Evolutionary conservation across 2,113 vertebrate species (phyloP), one percentile per base, ranked within the genome.

Genomic region (Patagioenas fasciata): DNA sequence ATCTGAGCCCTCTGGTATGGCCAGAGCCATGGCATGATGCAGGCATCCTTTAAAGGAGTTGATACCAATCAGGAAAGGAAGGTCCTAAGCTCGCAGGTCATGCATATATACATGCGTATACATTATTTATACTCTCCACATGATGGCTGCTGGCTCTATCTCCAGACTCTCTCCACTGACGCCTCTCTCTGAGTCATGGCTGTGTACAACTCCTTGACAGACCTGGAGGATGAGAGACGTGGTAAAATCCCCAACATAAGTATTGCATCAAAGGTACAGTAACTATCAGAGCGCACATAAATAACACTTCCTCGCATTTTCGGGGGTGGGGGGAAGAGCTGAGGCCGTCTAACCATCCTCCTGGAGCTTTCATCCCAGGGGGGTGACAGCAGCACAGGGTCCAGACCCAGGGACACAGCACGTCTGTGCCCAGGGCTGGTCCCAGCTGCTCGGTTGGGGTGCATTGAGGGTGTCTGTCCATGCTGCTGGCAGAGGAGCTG

Each of bases 181-280:
- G 58, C 80, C 61, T 85, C 74, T 79, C 16, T 93, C 93, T 97
- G 94, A 97, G 81, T 93, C 94, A 96, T 1, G 48, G 66, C 78
- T 95, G 84, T 1, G 1, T 80, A 86, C 83, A 92, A 58, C 67
- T 93, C 87, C 71, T 66, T 85, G 79, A 77, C 67, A 97, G 93
- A 85, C 90, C 91, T 77, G 94, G 74, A 85, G 91, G 64, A 90
- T 93, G 73, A 87, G 77, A 92, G 88, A 80, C 3, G 25, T 88
- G 95, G 88, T 95, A 86, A 93, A 96, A 96, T 79, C 94, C 81
- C 86, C 60, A 90, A 83, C 91, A 93, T 5, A 36, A 89, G 92
- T 74, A 80, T 74, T 69, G 73, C 93, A 89, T 93, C 94, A 89
- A 90, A 73, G 81, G 65, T 58, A 70, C 51, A 56, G 78, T 29